Percentiles rank a stretch among this genome's conserved stretches.
Conservation (phyloP, 2,797 vertebrate species). For the Tinamus major region DNA sequence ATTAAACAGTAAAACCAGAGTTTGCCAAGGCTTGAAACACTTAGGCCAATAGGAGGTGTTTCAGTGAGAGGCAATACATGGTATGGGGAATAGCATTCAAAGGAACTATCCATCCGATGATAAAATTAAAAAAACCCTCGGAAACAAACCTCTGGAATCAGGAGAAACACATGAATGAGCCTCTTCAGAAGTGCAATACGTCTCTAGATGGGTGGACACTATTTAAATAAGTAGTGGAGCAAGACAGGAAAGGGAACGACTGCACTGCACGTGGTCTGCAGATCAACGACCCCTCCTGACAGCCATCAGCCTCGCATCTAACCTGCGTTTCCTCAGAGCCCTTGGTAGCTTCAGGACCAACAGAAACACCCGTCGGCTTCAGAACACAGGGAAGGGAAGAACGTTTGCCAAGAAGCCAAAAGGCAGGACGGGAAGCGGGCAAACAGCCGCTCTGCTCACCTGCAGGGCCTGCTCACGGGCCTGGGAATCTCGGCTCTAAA, state of each 20-base stretch:
- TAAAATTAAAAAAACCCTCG: neutral
- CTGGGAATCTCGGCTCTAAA: neutral
- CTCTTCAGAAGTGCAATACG: neutral
- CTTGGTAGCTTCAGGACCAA: neutral
- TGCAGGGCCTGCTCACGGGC: neutral
- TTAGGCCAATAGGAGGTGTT: neutral
- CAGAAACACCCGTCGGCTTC: neutral
- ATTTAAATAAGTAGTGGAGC: neutral
- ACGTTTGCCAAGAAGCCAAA: neutral
- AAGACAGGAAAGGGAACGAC: neutral
- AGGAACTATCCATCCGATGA: neutral
- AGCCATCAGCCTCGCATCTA: neutral
- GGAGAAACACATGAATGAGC: neutral
- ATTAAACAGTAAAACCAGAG: neutral
- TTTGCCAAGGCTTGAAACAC: neutral
- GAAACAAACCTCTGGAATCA: neutral
- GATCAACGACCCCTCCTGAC: rapidly evolving
- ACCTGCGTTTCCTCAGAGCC: neutral
- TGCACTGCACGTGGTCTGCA: neutral
- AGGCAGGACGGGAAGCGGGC: neutral
- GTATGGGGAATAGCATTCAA: neutral
- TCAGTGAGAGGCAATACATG: neutral
- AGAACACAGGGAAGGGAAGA: neutral
- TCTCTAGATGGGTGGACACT: rapidly evolving
- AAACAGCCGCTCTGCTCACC: neutral